Percentiles rank a stretch among this genome's conserved stretches.
Evolutionary conservation across 64 coral and sea anemone species (phyloP).

Genomic region (Actinia tenebrosa): DNA sequence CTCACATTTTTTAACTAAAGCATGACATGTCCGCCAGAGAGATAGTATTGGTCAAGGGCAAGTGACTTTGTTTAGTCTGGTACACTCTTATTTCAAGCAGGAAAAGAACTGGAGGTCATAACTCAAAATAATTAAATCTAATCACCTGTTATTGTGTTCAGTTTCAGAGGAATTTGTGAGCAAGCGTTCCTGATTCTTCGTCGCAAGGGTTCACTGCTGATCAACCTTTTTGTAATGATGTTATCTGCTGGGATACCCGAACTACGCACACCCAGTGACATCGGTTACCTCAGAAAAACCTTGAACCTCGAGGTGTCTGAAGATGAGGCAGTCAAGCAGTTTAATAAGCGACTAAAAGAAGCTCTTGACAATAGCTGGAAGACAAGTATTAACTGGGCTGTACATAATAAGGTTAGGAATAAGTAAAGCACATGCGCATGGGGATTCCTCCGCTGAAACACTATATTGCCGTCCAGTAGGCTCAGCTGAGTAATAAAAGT

Average conservation of each 20-base stretch:
- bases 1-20: too few species aligned
- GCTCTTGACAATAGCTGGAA: conserved; percentile 72
- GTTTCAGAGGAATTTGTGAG: conserved; percentile 67
- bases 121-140: background rate
- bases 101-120: too few species aligned
- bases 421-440: conserved; percentile 7
- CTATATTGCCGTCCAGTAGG: background rate
- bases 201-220: conserved; percentile 63
- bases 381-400: conserved; percentile 62
- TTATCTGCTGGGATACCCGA: conserved; percentile 79
- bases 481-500: too few species aligned
- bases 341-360: conserved; percentile 68
- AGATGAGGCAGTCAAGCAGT: conserved; percentile 63
- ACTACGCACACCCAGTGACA: conserved; percentile 61
- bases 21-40: background rate
- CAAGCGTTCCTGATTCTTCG: conserved; percentile 70
- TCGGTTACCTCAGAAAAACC: conserved; percentile 74
- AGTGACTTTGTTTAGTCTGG: too few species aligned
- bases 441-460: background rate
- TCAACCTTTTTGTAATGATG: conserved; percentile 91
- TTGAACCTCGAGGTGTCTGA: conserved; percentile 47
- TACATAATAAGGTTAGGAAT: conserved; percentile 49
- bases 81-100: too few species aligned
- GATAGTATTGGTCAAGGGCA: background rate
- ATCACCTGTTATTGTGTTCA: background rate